Conservation (phyloP, 2,888 invertebrate species). For the Harpalus rubripes region DNA sequence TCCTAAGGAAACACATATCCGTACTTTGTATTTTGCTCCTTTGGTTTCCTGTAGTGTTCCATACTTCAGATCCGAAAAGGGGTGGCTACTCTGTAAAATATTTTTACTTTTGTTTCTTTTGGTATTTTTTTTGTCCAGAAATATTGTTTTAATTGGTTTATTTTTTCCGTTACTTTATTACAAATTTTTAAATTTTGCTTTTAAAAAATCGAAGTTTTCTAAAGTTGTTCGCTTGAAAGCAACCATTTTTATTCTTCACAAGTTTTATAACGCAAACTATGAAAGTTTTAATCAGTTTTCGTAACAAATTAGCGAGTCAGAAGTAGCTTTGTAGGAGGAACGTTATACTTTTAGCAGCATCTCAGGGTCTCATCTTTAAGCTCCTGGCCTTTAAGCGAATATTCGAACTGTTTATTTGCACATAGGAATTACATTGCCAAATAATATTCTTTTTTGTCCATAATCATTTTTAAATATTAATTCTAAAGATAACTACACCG, state of each 20-base stretch:
- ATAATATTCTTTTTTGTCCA: not conserved
- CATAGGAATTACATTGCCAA: not conserved
- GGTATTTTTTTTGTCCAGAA: too few species aligned
- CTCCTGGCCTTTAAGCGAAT: not conserved
- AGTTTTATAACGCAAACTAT: slow-evolving; percentile 65
- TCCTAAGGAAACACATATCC: too few species aligned
- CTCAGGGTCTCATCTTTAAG: slow-evolving; percentile 29
- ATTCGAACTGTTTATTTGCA: not conserved
- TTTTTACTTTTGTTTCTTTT: too few species aligned
- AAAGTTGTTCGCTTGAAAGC: slow-evolving; percentile 18
- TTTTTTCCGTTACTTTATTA: not conserved
- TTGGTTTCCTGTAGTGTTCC: too few species aligned
- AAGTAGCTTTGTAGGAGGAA: slow-evolving; percentile 24
- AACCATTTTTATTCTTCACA: slow-evolving; percentile 52
- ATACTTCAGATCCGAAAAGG: too few species aligned
- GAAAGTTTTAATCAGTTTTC: slow-evolving; percentile 66
- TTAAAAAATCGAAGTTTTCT: slow-evolving; percentile 41
- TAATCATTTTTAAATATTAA: too few species aligned
- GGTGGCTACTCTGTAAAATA: too few species aligned
- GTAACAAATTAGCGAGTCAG: slow-evolving; percentile 54
- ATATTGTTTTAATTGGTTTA: not conserved
- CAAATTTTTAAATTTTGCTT: slow-evolving; percentile 12
- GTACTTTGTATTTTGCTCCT: too few species aligned
- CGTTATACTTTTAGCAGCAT: slow-evolving; percentile 46
- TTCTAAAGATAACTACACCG: too few species aligned